Evolutionary conservation across 2,888 invertebrate species (phyloP).

Genomic region (Conops quadrifasciatus): DNA sequence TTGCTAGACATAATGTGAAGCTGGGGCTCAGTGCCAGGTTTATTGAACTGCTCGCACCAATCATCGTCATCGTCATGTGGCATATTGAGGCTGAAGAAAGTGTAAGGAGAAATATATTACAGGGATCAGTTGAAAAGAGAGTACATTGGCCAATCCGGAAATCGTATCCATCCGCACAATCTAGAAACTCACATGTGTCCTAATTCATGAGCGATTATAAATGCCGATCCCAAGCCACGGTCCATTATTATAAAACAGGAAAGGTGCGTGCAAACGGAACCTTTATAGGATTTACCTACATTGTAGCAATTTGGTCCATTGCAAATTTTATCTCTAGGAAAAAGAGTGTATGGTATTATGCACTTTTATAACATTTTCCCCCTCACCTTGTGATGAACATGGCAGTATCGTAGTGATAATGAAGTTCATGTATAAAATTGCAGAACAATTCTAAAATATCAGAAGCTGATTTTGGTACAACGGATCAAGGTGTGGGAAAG

Average conservation of each 20-base stretch:
- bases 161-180: too few relatives aligned
- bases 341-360: slow-evolving; percentile 32
- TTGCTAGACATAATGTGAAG: slow-evolving; percentile 85
- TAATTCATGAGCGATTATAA: slow-evolving; percentile 90
- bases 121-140: too few relatives aligned
- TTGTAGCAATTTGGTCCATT: slow-evolving; percentile 72
- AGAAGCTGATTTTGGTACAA: slow-evolving; percentile 67
- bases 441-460: slow-evolving; percentile 81
- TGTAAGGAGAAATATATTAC: too few relatives aligned
- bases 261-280: slow-evolving; percentile 79
- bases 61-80: slow-evolving; percentile 84
- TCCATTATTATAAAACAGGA: slow-evolving; percentile 90
- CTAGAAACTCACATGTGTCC: slow-evolving; percentile 81
- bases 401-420: slow-evolving; percentile 77
- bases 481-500: neutral
- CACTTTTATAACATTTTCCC: neutral
- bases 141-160: too few relatives aligned
- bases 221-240: slow-evolving; percentile 86
- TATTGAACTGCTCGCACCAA: slow-evolving; percentile 72
- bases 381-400: slow-evolving; percentile 78
- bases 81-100: slow-evolving; percentile 73
- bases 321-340: slow-evolving; percentile 75
- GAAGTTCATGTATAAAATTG: slow-evolving; percentile 71
- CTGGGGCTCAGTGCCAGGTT: slow-evolving; percentile 63
- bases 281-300: slow-evolving; percentile 81